Conservation (phyloP, 1,140 invertebrate genomes). For the Trichomalopsis sarcophagae region DNA sequence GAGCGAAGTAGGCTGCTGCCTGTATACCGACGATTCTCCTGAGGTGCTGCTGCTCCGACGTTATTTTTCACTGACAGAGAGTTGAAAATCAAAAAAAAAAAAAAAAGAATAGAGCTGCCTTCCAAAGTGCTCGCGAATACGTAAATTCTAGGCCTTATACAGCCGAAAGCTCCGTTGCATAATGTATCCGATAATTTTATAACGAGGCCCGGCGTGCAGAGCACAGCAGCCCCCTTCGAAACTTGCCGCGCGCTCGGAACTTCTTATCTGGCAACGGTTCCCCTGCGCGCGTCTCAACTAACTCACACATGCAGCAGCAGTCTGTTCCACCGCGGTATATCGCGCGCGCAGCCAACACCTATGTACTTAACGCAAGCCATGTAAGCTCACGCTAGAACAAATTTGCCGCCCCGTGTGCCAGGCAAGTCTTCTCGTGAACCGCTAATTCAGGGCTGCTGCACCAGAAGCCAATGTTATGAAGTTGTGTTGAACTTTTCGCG, state of each 20-base stretch:
- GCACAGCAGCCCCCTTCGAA: too few species aligned
- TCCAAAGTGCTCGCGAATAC: too few species aligned
- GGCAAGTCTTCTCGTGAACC: slow-evolving; percentile 21
- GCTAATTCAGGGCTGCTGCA: slow-evolving; percentile 52
- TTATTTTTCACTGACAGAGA: too few species aligned
- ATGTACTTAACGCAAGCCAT: slow-evolving; percentile 75
- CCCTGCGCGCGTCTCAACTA: not conserved
- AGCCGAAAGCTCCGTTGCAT: slow-evolving; percentile 52
- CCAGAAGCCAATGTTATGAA: slow-evolving; percentile 68
- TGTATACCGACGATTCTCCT: not conserved
- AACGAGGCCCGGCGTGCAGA: not conserved
- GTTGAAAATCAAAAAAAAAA: too few species aligned
- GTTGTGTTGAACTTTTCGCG: slow-evolving; percentile 73
- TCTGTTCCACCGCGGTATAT: not conserved
- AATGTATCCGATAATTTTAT: not conserved
- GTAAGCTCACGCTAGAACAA: slow-evolving; percentile 76
- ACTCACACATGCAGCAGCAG: not conserved
- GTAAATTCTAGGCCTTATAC: too few species aligned
- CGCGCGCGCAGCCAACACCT: slow-evolving; percentile 61
- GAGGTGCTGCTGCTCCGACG: slow-evolving; percentile 35
- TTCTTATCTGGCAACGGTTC: not conserved
- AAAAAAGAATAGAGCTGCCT: too few species aligned
- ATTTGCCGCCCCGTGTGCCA: slow-evolving; percentile 56
- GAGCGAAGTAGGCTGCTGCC: too few species aligned
- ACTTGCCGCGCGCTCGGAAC: not conserved